Percentiles rank a stretch among this genome's conserved stretches.
phyloP scores from a whole-genome alignment of 1,140 invertebrate genomes.

The Bombus superbus region DNA sequence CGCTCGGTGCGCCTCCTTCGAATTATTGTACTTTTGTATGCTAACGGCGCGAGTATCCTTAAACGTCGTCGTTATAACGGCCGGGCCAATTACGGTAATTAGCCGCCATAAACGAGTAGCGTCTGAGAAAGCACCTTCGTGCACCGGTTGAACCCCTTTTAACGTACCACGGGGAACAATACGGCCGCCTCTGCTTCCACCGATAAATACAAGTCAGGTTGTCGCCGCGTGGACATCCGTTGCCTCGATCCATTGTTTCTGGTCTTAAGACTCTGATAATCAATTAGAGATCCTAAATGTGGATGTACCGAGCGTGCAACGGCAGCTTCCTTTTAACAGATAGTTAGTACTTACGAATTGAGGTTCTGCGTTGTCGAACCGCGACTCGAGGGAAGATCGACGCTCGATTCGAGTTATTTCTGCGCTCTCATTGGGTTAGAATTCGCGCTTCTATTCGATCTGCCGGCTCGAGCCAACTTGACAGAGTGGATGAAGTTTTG shows the following conservation, averaged over 20 bases:
- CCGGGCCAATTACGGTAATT: slow-evolving; percentile 70
- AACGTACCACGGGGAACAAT: slow-evolving; percentile 30
- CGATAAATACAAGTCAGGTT: slow-evolving; percentile 45
- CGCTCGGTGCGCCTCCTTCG: slow-evolving; percentile 31
- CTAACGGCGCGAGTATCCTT: slow-evolving; percentile 56
- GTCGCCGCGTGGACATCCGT: slow-evolving; percentile 38
- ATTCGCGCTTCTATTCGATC: no score
- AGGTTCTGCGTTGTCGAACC: no score
- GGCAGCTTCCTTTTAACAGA: no score
- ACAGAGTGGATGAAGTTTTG: no score
- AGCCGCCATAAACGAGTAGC: slow-evolving; percentile 62
- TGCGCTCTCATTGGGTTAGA: no score
- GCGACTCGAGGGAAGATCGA: no score
- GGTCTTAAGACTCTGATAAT: not conserved
- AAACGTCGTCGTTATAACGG: slow-evolving; percentile 54
- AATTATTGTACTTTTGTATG: slow-evolving; percentile 58
- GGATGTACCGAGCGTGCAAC: not conserved
- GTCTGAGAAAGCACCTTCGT: slow-evolving; percentile 47
- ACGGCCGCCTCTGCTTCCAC: not conserved
- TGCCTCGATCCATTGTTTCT: slow-evolving; percentile 26
- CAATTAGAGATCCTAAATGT: slow-evolving; percentile 26
- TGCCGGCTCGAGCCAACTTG: no score
- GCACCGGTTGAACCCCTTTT: not conserved
- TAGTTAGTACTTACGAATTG: no score
- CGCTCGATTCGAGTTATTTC: no score